Evolutionary conservation across 2,113 vertebrate genomes (phyloP).

Genomic region (Aptenodytes forsteri): DNA sequence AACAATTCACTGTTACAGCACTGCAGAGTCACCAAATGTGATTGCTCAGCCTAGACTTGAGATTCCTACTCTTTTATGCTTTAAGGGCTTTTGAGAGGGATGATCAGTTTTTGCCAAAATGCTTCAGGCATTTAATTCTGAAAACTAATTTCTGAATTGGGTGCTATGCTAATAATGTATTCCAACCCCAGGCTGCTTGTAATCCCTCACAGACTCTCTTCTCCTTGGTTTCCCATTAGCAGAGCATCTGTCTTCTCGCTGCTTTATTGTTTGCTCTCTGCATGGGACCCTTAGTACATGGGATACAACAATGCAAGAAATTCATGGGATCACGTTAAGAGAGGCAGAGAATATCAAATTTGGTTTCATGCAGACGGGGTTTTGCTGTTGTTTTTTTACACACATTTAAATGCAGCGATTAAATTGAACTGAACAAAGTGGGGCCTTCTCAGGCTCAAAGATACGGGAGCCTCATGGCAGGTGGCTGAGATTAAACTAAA

Average conservation of each 20-base stretch:
- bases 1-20: not conserved
- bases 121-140: slow-evolving; percentile 47
- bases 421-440: not conserved
- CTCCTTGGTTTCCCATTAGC: slow-evolving; percentile 59
- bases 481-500: slow-evolving; percentile 1
- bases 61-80: not conserved
- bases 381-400: not conserved
- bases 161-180: slow-evolving; percentile 57
- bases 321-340: slow-evolving; percentile 16
- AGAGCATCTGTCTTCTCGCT: slow-evolving; percentile 62
- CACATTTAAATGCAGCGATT: not conserved
- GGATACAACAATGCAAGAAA: slow-evolving; percentile 52
- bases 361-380: slow-evolving; percentile 36
- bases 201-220: slow-evolving; percentile 60
- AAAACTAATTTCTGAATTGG: slow-evolving; percentile 64
- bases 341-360: slow-evolving; percentile 41
- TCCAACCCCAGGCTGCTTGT: slow-evolving; percentile 56
- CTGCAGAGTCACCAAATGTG: accelerated
- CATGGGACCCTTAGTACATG: slow-evolving; percentile 40
- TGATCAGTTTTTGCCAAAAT: slow-evolving; percentile 43
- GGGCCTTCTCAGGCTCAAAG: not conserved
- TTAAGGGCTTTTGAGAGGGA: not conserved
- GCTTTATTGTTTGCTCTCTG: slow-evolving; percentile 58
- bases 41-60: not conserved
- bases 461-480: not conserved